Percentiles rank a stretch among this genome's conserved stretches.
Conservation (phyloP, 1,140 invertebrate species). For the Monochamus saltuarius region DNA sequence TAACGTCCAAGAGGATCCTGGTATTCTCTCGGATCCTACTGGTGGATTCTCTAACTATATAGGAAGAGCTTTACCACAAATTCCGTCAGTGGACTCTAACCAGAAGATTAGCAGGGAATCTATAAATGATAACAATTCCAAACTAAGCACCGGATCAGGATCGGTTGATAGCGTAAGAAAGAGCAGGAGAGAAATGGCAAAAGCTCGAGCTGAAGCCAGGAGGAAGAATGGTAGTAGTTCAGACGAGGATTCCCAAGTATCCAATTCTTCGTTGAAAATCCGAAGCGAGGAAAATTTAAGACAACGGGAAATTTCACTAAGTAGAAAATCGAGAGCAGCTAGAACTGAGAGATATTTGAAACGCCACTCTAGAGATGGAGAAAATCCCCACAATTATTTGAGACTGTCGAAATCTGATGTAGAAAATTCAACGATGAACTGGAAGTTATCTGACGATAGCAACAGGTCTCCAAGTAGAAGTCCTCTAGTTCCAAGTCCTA, state of each 20-base stretch:
- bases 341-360: conserved; percentile 78
- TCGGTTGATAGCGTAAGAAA: conserved; percentile 59
- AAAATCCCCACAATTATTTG: conserved; percentile 50
- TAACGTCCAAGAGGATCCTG: conserved; percentile 53
- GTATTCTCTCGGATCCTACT: conserved; percentile 45
- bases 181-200: conserved; percentile 59
- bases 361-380: conserved; percentile 69
- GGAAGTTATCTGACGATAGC: conserved; percentile 33
- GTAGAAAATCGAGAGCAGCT: conserved; percentile 61
- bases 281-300: conserved; percentile 67
- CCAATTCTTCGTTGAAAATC: conserved; percentile 65
- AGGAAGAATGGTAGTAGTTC: conserved; percentile 68
- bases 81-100: conserved; percentile 39
- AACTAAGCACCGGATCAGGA: conserved; percentile 20
- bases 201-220: conserved; percentile 64
- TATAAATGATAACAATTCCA: conserved; percentile 34
- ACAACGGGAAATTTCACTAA: conserved; percentile 58
- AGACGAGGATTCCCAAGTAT: conserved; percentile 68
- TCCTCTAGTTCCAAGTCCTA: conserved; percentile 26
- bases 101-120: conserved; percentile 30
- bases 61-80: conserved; percentile 49
- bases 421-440: conserved; percentile 38
- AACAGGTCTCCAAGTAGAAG: conserved; percentile 40
- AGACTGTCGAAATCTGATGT: conserved; percentile 46
- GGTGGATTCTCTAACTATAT: conserved; percentile 54